Conservation (phyloP, 2,797 vertebrate species). For the Propithecus perrieri region DNA sequence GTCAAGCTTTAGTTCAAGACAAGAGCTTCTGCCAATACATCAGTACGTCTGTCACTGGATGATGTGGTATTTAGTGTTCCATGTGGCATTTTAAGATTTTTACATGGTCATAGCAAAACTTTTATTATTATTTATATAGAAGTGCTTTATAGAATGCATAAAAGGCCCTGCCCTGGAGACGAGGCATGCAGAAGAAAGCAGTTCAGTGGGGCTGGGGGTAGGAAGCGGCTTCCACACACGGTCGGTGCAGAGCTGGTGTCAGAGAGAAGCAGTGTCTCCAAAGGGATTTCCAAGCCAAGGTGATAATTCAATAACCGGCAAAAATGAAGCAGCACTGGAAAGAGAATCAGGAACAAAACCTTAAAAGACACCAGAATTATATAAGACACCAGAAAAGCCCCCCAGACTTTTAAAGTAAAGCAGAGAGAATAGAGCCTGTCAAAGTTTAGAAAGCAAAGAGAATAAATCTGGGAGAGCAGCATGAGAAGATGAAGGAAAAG, state of each 20-base stretch:
- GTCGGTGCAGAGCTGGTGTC: not conserved
- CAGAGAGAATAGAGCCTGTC: not conserved
- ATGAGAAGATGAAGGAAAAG: not conserved
- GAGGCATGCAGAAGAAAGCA: not conserved
- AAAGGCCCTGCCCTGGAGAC: not conserved
- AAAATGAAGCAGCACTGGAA: rapidly evolving
- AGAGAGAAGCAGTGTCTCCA: not conserved
- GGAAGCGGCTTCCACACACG: not conserved
- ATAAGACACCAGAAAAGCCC: not conserved
- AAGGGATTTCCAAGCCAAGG: not conserved
- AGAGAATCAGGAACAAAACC: not conserved
- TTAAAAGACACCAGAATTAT: not conserved
- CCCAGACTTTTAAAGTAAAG: not conserved
- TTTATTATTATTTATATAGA: slow-evolving; percentile 29
- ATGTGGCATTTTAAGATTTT: slow-evolving; percentile 72
- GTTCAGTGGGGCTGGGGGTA: rapidly evolving
- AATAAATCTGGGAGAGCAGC: not conserved
- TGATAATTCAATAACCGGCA: not conserved
- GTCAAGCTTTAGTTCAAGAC: slow-evolving; percentile 77
- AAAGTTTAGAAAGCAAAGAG: not conserved
- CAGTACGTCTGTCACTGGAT: slow-evolving; percentile 58
- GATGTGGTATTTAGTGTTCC: slow-evolving; percentile 83
- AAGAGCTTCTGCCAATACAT: slow-evolving; percentile 62
- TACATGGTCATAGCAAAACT: slow-evolving; percentile 65
- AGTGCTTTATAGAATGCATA: not conserved